Evolutionary conservation across 1,140 invertebrate species (phyloP).

Genomic region (Mylabris phalerata): DNA sequence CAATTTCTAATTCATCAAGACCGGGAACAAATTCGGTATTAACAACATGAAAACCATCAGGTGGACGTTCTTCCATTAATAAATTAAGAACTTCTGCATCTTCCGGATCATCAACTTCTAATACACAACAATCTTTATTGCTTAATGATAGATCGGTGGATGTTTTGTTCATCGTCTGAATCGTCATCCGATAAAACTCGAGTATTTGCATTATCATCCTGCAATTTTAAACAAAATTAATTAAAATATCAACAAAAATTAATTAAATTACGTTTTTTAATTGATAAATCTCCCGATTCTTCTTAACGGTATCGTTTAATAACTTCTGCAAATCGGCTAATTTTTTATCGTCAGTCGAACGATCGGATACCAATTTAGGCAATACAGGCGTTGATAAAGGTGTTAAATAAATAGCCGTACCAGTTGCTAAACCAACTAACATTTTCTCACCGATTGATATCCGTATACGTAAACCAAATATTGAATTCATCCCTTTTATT

Average conservation of each 20-base stretch:
- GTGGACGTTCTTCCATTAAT: conserved; percentile 69
- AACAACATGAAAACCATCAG: conserved; percentile 75
- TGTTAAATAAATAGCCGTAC: conserved; percentile 71
- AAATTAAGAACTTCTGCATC: conserved; percentile 74
- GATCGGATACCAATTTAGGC: conserved; percentile 59
- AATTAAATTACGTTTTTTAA: conserved; percentile 41
- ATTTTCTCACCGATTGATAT: conserved; percentile 83
- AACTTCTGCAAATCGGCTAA: conserved; percentile 57
- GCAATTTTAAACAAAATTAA: conserved; percentile 8
- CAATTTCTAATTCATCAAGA: conserved; percentile 57
- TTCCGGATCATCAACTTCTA: conserved; percentile 81
- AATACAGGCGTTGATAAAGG: conserved; percentile 65
- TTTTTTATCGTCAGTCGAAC: conserved; percentile 55
- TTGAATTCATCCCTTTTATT: conserved; percentile 90
- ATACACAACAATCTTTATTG: conserved; percentile 75
- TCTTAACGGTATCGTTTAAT: conserved; percentile 58
- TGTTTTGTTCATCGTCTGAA: conserved; percentile 64
- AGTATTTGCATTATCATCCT: conserved; percentile 28
- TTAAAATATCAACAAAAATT: conserved; percentile 3
- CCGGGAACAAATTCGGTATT: conserved; percentile 77
- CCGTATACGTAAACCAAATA: conserved; percentile 78
- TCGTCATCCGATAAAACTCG: conserved; percentile 53
- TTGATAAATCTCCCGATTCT: conserved; percentile 63
- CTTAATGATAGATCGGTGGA: conserved; percentile 70
- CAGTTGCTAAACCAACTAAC: conserved; percentile 80